Percentiles rank a stretch among this genome's conserved stretches.
phyloP scores from a whole-genome alignment of 1,140 invertebrate species.

The Riptortus pedestris region DNA sequence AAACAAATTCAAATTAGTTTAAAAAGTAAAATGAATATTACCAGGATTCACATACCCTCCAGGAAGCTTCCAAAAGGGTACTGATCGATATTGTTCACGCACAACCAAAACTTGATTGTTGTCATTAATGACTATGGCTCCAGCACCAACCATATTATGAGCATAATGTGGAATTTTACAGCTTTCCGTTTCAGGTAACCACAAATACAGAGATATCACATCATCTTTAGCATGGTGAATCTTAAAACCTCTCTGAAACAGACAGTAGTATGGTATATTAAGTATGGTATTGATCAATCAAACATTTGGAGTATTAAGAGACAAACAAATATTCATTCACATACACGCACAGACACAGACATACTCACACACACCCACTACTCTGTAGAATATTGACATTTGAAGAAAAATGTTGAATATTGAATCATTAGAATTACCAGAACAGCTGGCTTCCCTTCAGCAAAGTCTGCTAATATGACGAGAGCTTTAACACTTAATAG shows the following conservation, averaged over 20 bases:
- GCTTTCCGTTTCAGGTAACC: conserved; percentile 54
- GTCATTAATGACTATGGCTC: conserved; percentile 69
- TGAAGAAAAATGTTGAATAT: no score
- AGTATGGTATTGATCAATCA: not conserved
- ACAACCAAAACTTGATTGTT: conserved; percentile 65
- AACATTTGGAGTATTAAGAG: no score
- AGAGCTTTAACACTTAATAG: no score
- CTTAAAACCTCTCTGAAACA: conserved; percentile 65
- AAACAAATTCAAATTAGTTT: not conserved
- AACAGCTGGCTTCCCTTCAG: no score
- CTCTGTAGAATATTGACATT: no score
- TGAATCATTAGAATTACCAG: no score
- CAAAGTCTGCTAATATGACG: no score
- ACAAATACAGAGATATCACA: conserved; percentile 68
- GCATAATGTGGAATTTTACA: conserved; percentile 68
- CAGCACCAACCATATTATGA: conserved; percentile 79
- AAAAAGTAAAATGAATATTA: conserved; percentile 35
- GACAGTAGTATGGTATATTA: not conserved
- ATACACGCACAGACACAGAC: no score
- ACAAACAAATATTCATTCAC: no score
- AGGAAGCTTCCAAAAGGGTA: conserved; percentile 73
- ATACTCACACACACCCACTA: no score
- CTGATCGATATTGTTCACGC: conserved; percentile 54
- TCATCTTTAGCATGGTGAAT: conserved; percentile 72
- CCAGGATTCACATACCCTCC: conserved; percentile 81